Percentiles rank a stretch among this genome's conserved stretches.
phyloP scores from a whole-genome alignment of 2,113 vertebrate genomes.

The Romanogobio albipinnatus region DNA sequence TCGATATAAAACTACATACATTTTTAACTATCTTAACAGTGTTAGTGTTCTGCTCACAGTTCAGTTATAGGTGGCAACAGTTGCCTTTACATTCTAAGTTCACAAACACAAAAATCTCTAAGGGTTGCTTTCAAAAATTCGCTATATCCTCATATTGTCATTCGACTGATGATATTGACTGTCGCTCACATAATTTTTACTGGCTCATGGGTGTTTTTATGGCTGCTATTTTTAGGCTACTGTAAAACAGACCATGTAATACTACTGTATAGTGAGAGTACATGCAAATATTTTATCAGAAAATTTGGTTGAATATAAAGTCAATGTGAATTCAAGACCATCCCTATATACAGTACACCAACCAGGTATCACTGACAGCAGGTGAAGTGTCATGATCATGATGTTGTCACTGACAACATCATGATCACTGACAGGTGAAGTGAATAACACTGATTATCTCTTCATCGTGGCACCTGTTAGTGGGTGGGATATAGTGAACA shows the following conservation, averaged over 20 bases:
- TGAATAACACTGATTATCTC: no score
- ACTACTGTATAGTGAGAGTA: not conserved
- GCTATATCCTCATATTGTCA: not conserved
- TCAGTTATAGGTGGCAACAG: not conserved
- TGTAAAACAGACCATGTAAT: not conserved
- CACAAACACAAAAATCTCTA: not conserved
- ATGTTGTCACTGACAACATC: no score
- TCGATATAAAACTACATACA: not conserved
- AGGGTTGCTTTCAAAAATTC: not conserved
- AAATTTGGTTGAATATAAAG: no score
- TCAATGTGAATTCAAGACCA: not conserved
- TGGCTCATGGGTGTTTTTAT: not conserved
- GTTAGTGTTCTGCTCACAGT: not conserved
- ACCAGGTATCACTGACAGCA: no score
- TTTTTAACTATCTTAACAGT: not conserved
- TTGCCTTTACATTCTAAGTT: not conserved
- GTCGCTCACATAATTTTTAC: not conserved
- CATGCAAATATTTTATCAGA: no score
- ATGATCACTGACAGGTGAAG: no score
- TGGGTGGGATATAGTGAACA: no score
- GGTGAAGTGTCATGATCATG: no score
- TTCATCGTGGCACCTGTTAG: no score
- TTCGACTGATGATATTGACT: not conserved
- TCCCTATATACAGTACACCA: no score
- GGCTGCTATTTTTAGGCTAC: not conserved